Base-by-base conservation (phyloP, 2,113 vertebrate species). In the Dasyornis broadbenti region DNA sequence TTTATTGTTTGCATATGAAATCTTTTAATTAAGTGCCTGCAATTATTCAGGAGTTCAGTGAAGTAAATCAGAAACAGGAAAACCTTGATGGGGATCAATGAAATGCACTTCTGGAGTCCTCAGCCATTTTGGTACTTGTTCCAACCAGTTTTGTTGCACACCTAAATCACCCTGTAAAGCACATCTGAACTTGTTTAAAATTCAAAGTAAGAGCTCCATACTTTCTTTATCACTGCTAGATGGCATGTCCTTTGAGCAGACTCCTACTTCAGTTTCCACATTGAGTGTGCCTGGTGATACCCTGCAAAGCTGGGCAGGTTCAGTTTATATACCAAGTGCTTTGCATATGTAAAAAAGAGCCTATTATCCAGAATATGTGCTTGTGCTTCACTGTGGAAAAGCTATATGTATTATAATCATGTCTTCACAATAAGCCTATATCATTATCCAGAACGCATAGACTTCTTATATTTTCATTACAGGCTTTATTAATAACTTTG, bases 371-470 rank as follows among this genome's bases (percentile, higher is more conserved):
- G 71, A 71, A 69, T 53, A n/a, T 9, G 13, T 83, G n/a, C 39
- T 86, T 88, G n/a, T 88, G 40, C 59, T 88, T 90, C 50, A n/a
- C 27, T 73, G 30, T 92, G 49, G 80, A 77, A 88, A 95, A 93
- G 37, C 78, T 91, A 6, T 73, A 66, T 80, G 24, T 88, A 94
- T 85, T 93, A 69, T 78, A 91, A 92, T 85, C 39, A 54, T 45
- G 59, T 47, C 82, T 94, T 91, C 44, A 65, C 22, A 77, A 10
- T 13, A 75, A 88, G 27, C 40, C 28, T 83, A 0, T 39, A 7
- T 72, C 10, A 23, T 92, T 85, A 87, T 89, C 23, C 44, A 73
- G 87, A 72, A 66, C 69, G 9, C 60, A 27, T 9, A 65, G n/a
- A n/a, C 76, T 77, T 71, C 23, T 45, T 63, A 11, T 54, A 19